Evolutionary conservation across 1,140 invertebrate species (phyloP).

Genomic region (Drosophila biarmipes): DNA sequence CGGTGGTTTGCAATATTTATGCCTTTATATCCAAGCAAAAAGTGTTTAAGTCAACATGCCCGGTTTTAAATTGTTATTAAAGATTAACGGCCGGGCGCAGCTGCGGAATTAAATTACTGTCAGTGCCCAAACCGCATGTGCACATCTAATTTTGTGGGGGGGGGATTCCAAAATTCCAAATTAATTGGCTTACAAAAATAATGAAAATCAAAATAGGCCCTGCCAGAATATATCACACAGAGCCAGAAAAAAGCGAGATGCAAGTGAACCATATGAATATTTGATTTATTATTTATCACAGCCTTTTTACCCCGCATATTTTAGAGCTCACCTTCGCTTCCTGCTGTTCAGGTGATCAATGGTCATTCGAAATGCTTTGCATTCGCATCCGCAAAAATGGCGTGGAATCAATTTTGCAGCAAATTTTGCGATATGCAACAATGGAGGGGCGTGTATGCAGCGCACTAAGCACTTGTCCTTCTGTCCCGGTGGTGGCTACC

Average conservation of each 20-base stretch:
- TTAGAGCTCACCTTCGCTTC: background rate
- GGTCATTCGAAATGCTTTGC: constrained; percentile 32
- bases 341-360: constrained; percentile 39
- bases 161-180: background rate
- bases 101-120: background rate
- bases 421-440: constrained; percentile 58
- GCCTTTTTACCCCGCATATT: background rate
- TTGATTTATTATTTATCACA: background rate
- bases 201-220: no score
- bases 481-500: background rate
- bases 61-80: background rate
- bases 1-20: constrained; percentile 4
- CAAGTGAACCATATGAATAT: no score
- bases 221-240: no score
- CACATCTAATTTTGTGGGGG: background rate
- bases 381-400: constrained; percentile 63
- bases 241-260: no score
- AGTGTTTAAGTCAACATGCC: constrained; percentile 1
- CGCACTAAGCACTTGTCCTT: constrained; percentile 18
- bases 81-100: background rate
- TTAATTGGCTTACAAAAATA: background rate
- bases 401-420: constrained; percentile 75
- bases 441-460: constrained; percentile 2
- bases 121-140: background rate
- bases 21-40: background rate